Percentiles rank a stretch among this genome's conserved stretches.
These are phyloP conservation scores for Aix galericulata DNA, from an alignment of 2,113 vertebrate genomes.

Conservation along the genomic window DNA sequence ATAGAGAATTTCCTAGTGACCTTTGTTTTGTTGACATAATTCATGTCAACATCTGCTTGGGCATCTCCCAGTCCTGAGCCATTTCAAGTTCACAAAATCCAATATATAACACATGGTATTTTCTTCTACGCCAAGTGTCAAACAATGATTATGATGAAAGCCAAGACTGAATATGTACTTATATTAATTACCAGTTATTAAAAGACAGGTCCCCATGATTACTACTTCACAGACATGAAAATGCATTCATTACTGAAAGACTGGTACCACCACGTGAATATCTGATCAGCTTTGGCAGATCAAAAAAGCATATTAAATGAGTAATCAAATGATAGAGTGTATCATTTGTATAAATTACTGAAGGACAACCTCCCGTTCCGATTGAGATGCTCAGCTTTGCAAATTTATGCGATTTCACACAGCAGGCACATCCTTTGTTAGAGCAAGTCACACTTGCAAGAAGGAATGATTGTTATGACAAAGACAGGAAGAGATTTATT, in stretches of 20 bases:
- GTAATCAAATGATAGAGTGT: slow-evolving; percentile 13
- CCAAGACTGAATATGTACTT: slow-evolving; percentile 15
- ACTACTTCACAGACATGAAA: slow-evolving; percentile 33
- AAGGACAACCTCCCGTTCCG: slow-evolving; percentile 9
- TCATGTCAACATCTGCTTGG: neutral
- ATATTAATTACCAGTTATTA: slow-evolving; percentile 62
- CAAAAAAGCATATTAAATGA: slow-evolving; percentile 39
- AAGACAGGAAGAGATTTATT: neutral
- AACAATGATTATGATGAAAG: slow-evolving; percentile 9
- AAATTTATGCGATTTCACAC: neutral
- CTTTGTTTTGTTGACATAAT: neutral
- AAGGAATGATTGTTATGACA: neutral
- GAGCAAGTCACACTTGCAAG: rapidly evolving
- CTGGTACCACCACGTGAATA: neutral
- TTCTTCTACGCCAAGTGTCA: slow-evolving; percentile 3
- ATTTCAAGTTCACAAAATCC: neutral
- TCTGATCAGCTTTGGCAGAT: neutral
- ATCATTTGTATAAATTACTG: slow-evolving; percentile 37
- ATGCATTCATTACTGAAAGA: slow-evolving; percentile 23
- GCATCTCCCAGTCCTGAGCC: neutral
- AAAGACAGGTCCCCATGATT: slow-evolving; percentile 16
- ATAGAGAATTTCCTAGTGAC: neutral
- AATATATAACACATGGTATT: neutral
- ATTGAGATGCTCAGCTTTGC: neutral
- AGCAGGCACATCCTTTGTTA: neutral